Percentiles rank a stretch among this genome's conserved stretches.
Evolutionary conservation across 2,797 vertebrate genomes (phyloP).

Genomic region (Poecilia picta): DNA sequence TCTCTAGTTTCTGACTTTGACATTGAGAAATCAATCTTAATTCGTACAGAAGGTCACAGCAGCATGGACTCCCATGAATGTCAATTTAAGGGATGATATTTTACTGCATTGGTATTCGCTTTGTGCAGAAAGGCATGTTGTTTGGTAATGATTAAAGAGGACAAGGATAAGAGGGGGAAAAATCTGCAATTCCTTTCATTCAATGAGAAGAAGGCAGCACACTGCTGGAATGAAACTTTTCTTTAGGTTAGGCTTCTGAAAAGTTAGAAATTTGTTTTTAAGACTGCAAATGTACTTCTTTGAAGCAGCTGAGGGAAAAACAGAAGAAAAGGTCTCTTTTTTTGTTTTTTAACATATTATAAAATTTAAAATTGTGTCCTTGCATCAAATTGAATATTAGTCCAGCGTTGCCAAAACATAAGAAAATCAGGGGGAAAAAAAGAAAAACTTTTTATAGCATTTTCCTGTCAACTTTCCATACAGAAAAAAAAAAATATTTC

Average conservation of each 20-base stretch:
- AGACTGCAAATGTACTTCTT: neutral
- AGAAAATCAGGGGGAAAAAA: neutral
- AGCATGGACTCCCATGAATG: slow-evolving; percentile 9
- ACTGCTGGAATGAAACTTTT: neutral
- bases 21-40: neutral
- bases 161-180: neutral
- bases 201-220: neutral
- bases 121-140: neutral
- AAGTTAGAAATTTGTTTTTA: neutral
- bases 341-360: neutral
- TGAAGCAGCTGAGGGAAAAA: neutral
- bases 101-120: neutral
- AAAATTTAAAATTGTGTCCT: neutral
- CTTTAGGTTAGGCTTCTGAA: neutral
- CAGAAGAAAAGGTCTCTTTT: neutral
- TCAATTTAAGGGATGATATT: slow-evolving; percentile 8
- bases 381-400: neutral
- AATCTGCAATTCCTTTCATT: neutral
- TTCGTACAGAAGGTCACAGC: slow-evolving; percentile 1
- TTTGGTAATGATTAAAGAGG: neutral
- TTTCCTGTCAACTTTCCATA: neutral
- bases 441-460: neutral
- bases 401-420: neutral
- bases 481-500: neutral
- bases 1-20: neutral